phyloP scores from a whole-genome alignment of 2,888 invertebrate species.

The Heteromurus nitidus region DNA sequence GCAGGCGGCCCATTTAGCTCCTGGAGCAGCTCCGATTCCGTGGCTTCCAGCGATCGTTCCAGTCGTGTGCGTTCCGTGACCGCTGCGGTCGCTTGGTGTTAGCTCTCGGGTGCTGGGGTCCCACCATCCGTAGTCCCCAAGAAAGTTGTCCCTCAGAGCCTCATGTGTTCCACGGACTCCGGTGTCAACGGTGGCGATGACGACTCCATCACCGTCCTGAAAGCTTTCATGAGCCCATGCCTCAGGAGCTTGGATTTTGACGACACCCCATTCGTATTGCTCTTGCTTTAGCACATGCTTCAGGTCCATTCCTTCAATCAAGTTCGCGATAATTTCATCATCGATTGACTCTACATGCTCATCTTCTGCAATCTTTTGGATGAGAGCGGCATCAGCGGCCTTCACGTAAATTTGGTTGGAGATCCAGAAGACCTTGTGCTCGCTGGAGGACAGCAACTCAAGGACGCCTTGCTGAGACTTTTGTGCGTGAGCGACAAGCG shows the following conservation, averaged over 20 bases:
- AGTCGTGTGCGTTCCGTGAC: slow-evolving; percentile 46
- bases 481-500: slow-evolving; percentile 5
- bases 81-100: slow-evolving; percentile 22
- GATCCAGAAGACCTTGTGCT: slow-evolving; percentile 50
- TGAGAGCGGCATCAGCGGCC: slow-evolving; percentile 29
- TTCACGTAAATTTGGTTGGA: slow-evolving; percentile 50
- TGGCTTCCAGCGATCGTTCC: slow-evolving; percentile 50
- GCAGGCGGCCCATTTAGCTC: slow-evolving; percentile 54
- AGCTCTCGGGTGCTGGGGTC: slow-evolving; percentile 29
- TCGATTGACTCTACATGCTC: slow-evolving; percentile 14
- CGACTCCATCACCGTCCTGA: neutral
- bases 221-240: slow-evolving; percentile 43
- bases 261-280: slow-evolving; percentile 33
- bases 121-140: slow-evolving; percentile 58
- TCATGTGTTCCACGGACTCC: slow-evolving; percentile 48
- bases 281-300: neutral
- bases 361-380: slow-evolving; percentile 8
- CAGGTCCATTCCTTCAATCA: neutral
- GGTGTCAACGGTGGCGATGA: slow-evolving; percentile 44
- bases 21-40: slow-evolving; percentile 50
- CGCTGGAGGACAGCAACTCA: neutral
- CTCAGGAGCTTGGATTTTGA: slow-evolving; percentile 38
- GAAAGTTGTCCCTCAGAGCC: slow-evolving; percentile 44
- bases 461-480: slow-evolving; percentile 11
- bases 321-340: slow-evolving; percentile 4